Percentiles rank a stretch among this genome's conserved stretches.
phyloP scores from a whole-genome alignment of 2,113 vertebrate species.

The Solea senegalensis region DNA sequence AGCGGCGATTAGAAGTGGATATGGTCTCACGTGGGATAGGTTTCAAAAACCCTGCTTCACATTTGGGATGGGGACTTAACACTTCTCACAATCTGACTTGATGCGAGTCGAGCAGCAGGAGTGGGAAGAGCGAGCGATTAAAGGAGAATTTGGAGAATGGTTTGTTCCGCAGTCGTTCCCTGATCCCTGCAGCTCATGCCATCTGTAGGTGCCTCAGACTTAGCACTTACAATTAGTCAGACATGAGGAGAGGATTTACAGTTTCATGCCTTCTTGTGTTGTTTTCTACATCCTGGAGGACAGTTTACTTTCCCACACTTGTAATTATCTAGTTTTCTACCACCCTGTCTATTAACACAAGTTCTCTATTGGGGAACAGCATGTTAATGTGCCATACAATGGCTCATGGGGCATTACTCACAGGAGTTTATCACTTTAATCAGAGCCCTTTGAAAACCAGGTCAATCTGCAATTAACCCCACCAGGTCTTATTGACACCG shows the following conservation, averaged over 20 bases:
- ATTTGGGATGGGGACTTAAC: slow-evolving; percentile 53
- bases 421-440: slow-evolving; percentile 60
- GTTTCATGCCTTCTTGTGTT: neutral
- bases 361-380: neutral
- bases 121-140: slow-evolving; percentile 50
- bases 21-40: slow-evolving; percentile 49
- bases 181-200: slow-evolving; percentile 38
- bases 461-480: slow-evolving; percentile 71
- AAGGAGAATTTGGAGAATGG: slow-evolving; percentile 42
- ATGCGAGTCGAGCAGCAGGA: slow-evolving; percentile 50
- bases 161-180: slow-evolving; percentile 37
- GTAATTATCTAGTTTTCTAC: neutral
- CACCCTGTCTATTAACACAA: neutral
- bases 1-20: slow-evolving; percentile 53
- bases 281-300: neutral
- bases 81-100: slow-evolving; percentile 41
- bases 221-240: slow-evolving; percentile 6
- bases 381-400: slow-evolving; percentile 23
- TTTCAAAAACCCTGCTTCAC: slow-evolving; percentile 51
- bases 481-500: slow-evolving; percentile 23
- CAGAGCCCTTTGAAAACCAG: slow-evolving; percentile 51
- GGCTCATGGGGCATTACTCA: slow-evolving; percentile 37
- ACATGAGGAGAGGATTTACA: slow-evolving; percentile 7
- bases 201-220: slow-evolving; percentile 47
- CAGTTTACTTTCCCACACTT: no score